Evolutionary conservation across 2,113 vertebrate species (phyloP), one percentile per base, ranked within the genome.

Genomic region (Panthera uncia): DNA sequence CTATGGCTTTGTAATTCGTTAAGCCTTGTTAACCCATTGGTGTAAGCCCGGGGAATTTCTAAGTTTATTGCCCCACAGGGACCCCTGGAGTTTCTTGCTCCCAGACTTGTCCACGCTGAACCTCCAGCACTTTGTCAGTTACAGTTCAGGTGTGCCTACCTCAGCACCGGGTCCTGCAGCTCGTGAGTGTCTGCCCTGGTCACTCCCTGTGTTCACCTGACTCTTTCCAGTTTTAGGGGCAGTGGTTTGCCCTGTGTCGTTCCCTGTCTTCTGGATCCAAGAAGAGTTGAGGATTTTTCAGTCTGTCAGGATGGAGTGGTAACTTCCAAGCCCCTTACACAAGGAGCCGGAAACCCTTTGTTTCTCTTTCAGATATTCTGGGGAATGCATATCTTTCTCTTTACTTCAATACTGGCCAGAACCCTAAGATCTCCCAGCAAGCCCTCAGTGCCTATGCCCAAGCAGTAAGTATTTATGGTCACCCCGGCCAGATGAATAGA

Each of bases 361-460:
- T 96, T 14, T 88, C 76, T 96, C 92, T 98, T 96, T 84, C 99
- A 99, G 99, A 99, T 97, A 99, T 99, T 90, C 98, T 99, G 88
- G 99, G 99, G 89, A 99, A 99, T 84, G 99, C 99, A 14, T 99
- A 99, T 18, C 99, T 99, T 89, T 99, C 99, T 71, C 98, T 99
- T 50, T 99, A 99, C 98, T 99, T 99, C 98, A 99, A 98, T 66
- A 99, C 99, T 38, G 99, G 99, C 82, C 99, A 99, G 98, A 99
- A 99, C 83, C 99, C 99, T 29, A 99, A 99, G 98, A 99, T 99
- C 92, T 99, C 99, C 89, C 99, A 99, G 97, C 99, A 99, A 98
- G 99, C 99, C 85, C 98, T 99, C 48, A 99, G 98, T 98, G 99
- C 99, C 90, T 99, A 99, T 87, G 98, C 99, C 21, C 99, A 99